Evolutionary conservation across 2,888 invertebrate species (phyloP).

Genomic region (Spodoptera exigua): DNA sequence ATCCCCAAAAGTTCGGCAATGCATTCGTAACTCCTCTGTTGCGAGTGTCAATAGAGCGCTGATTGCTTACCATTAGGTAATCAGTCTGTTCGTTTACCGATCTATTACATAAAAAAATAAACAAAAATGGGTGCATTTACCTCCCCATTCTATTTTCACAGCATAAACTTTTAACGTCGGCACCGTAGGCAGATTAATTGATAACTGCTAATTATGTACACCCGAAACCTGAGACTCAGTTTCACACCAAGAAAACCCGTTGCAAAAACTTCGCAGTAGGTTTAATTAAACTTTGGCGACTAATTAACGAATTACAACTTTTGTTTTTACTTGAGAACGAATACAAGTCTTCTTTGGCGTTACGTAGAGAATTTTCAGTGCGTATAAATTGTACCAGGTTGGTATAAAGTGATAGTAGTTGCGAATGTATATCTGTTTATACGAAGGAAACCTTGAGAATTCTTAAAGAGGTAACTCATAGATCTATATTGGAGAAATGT

Average conservation of each 20-base stretch:
- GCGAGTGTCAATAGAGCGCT: too few species aligned
- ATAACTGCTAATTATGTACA: too few species aligned
- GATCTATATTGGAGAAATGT: conserved; percentile 9
- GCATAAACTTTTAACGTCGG: too few species aligned
- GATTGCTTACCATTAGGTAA: too few species aligned
- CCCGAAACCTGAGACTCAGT: too few species aligned
- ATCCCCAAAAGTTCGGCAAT: too few species aligned
- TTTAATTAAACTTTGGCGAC: conserved; percentile 19
- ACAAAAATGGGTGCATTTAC: too few species aligned
- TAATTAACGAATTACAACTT: conserved; percentile 27
- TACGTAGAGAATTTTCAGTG: conserved; percentile 1
- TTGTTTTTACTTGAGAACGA: conserved; percentile 16
- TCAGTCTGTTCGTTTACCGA: too few species aligned
- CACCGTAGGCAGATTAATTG: too few species aligned
- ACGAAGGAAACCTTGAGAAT: conserved; percentile 2
- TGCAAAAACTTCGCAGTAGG: conserved; percentile 9
- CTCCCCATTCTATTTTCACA: too few species aligned
- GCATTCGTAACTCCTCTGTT: too few species aligned
- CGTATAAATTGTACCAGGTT: conserved; percentile 3
- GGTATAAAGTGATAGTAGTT: conserved; percentile 17
- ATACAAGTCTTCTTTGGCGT: conserved; percentile 13
- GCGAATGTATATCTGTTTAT: not conserved
- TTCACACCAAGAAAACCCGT: not conserved
- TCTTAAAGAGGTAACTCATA: conserved; percentile 2
- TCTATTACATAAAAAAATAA: too few species aligned